These are phyloP conservation scores for Lasioglossum albipes DNA, from an alignment of 1,140 invertebrate genomes.

Conservation along the genomic window DNA sequence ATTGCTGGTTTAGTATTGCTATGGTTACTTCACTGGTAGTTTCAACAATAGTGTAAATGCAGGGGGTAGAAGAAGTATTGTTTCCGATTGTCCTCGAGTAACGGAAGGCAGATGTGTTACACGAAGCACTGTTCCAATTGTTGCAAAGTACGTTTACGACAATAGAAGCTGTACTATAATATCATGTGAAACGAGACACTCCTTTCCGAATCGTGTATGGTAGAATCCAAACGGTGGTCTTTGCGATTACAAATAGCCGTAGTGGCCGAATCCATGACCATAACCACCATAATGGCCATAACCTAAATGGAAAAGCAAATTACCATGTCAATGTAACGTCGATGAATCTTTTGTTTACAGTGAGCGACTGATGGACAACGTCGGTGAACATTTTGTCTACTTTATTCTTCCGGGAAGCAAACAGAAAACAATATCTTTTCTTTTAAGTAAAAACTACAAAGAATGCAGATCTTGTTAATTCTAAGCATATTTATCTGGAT, in stretches of 20 bases:
- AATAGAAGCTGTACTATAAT: neutral
- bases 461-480: too few relatives aligned
- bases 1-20: neutral
- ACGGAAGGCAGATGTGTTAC: neutral
- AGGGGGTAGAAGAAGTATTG: neutral
- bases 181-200: neutral
- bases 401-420: neutral
- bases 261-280: conserved; percentile 64
- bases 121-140: neutral
- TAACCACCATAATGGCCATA: conserved; percentile 66
- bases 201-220: neutral
- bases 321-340: conserved; percentile 22
- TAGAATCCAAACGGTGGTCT: conserved; percentile 23
- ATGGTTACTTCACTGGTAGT: neutral
- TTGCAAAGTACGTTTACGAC: conserved; percentile 3
- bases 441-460: too few relatives aligned
- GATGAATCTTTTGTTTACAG: conserved; percentile 30
- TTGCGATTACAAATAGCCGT: conserved; percentile 33
- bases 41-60: neutral
- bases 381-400: conserved; percentile 27
- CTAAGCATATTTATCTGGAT: neutral
- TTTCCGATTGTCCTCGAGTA: neutral
- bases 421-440: neutral
- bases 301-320: conserved; percentile 58
- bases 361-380: neutral